phyloP scores from a whole-genome alignment of 2,113 vertebrate species.

The Bungarus multicinctus region DNA sequence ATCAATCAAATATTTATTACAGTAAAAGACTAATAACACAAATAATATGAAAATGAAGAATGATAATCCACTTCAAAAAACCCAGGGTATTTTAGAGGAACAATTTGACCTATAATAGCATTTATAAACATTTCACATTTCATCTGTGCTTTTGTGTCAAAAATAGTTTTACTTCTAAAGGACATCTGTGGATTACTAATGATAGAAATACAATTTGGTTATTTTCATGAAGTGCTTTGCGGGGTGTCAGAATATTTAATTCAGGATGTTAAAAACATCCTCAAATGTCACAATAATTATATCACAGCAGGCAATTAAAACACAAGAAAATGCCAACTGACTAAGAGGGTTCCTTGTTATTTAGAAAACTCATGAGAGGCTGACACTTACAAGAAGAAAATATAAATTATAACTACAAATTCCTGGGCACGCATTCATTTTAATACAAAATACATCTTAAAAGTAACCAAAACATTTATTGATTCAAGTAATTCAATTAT shows the following conservation, averaged over 20 bases:
- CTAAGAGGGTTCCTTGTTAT: slow-evolving; percentile 83
- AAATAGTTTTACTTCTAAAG: slow-evolving; percentile 77
- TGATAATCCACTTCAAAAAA: slow-evolving; percentile 51
- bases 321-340: slow-evolving; percentile 87
- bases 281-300: slow-evolving; percentile 93
- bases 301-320: slow-evolving; percentile 91
- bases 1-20: not conserved
- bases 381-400: slow-evolving; percentile 77
- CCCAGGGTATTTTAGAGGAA: slow-evolving; percentile 46
- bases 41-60: slow-evolving; percentile 2
- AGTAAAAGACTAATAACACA: not conserved
- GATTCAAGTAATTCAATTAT: slow-evolving; percentile 23
- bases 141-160: slow-evolving; percentile 67
- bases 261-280: slow-evolving; percentile 89
- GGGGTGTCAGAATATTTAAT: slow-evolving; percentile 92
- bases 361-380: slow-evolving; percentile 82
- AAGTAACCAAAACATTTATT: slow-evolving; percentile 43
- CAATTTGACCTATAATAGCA: slow-evolving; percentile 56
- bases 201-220: slow-evolving; percentile 82
- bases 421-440: slow-evolving; percentile 61
- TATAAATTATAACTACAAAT: slow-evolving; percentile 63
- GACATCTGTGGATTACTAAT: slow-evolving; percentile 80
- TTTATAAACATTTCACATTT: slow-evolving; percentile 73
- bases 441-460: slow-evolving; percentile 52
- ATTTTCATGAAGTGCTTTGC: slow-evolving; percentile 84